Conservation (phyloP, 2,888 invertebrate species). For the Gari tellinella region DNA sequence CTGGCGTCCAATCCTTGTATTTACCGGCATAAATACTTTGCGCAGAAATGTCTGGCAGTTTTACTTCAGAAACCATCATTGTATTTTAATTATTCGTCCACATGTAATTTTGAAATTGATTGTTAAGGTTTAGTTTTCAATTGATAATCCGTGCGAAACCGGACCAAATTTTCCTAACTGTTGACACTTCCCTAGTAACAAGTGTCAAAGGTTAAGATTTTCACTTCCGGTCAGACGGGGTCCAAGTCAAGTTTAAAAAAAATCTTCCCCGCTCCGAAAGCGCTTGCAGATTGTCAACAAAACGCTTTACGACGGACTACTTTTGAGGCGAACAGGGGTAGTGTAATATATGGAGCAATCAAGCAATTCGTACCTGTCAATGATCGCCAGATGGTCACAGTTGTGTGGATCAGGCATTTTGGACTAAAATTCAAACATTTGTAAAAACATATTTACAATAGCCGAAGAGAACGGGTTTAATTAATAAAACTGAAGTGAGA, state of each 20-base stretch:
- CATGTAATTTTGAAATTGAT: not conserved
- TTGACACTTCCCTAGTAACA: conserved; percentile 66
- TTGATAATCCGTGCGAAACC: not conserved
- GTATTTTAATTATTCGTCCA: conserved; percentile 1
- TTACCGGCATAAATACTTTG: conserved; percentile 78
- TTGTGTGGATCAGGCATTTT: too few species aligned
- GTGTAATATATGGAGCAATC: too few species aligned
- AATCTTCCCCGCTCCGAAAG: too few species aligned
- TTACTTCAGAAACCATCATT: conserved; percentile 60
- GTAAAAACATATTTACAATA: too few species aligned
- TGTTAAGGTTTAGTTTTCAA: not conserved
- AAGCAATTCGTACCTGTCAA: too few species aligned
- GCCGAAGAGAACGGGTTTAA: too few species aligned
- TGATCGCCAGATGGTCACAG: too few species aligned
- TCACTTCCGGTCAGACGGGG: conserved; percentile 32
- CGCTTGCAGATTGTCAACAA: too few species aligned
- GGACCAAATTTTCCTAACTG: conserved; percentile 27
- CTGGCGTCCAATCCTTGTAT: conserved; percentile 79
- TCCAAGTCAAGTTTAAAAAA: not conserved
- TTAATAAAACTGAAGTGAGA: too few species aligned
- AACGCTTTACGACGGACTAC: too few species aligned
- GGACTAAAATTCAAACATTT: too few species aligned
- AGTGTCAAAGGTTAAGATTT: conserved; percentile 42
- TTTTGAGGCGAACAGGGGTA: too few species aligned
- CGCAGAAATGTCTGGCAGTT: conserved; percentile 72